Percentiles rank a stretch among this genome's conserved stretches.
These are phyloP conservation scores for Sebastes hubbsi DNA, from an alignment of 2,797 vertebrate species.

Conservation along the genomic window DNA sequence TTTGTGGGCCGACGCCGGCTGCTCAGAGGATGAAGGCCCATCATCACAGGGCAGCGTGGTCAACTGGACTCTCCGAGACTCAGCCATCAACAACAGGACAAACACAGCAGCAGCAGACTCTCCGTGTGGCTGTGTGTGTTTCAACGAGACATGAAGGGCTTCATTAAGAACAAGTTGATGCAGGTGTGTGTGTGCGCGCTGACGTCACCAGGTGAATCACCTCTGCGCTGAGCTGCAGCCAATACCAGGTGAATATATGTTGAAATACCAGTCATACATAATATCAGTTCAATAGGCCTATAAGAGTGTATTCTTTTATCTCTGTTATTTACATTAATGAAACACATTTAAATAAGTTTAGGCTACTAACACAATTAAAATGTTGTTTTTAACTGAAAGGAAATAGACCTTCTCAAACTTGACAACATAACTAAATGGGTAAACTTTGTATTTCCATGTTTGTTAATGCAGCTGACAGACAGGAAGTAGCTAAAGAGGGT, in stretches of 20 bases:
- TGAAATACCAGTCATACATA: too few relatives aligned
- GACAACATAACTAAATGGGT: too few relatives aligned
- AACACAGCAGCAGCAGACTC: neutral
- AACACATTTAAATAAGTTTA: neutral
- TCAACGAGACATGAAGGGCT: accelerated
- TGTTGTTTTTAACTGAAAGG: neutral
- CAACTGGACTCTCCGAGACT: slow-evolving; percentile 85
- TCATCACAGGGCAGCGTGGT: slow-evolving; percentile 76
- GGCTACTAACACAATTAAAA: neutral
- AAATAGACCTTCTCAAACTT: too few relatives aligned
- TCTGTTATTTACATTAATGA: neutral
- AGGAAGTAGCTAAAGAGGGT: too few relatives aligned
- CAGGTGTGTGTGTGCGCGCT: slow-evolving; percentile 39
- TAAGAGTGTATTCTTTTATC: too few relatives aligned
- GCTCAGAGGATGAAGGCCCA: slow-evolving; percentile 54
- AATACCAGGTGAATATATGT: too few relatives aligned
- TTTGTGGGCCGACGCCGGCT: slow-evolving; percentile 35
- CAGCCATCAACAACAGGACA: slow-evolving; percentile 79
- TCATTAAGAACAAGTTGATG: slow-evolving; percentile 14
- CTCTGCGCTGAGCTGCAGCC: neutral
- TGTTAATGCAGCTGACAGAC: too few relatives aligned
- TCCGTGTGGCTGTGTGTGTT: neutral
- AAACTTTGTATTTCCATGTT: too few relatives aligned
- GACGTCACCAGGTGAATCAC: neutral
- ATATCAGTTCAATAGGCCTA: too few relatives aligned